Base-by-base conservation (phyloP, 2,797 vertebrate species). In the Pangasius sanitwongsei region DNA sequence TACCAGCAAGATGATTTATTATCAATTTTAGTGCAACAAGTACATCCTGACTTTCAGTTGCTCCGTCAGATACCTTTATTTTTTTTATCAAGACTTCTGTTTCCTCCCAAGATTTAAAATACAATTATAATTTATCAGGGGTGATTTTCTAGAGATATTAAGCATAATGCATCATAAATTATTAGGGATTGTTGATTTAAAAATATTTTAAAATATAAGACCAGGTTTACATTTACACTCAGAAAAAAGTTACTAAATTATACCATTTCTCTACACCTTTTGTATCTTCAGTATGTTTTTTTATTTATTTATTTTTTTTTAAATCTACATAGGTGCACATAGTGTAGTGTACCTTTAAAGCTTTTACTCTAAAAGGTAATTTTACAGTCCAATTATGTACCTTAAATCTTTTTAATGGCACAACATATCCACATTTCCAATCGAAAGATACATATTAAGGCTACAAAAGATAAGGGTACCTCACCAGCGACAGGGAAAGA, bases 1-100 rank as follows among this genome's bases (percentile, higher is more conserved):
- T 84, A 69, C 70, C 70, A 87, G 85, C 70, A 87, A 85, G 81
- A 89, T 44, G 89, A 84, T 89, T 87, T 89, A 89, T 89, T 85
- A 69, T 78, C 67, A 75, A 7, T 59, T 87, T 87, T 89, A 89
- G 89, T 87, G 89, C 89, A 89, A 84, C 78, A 83, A 86, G 78
- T 86, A 86, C 65, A 89, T 81, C 69, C 85, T 89, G 85, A 89
- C 34, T 80, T 89, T 70, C n/a, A 37, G 31, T 48, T 41, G 48
- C 85, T 80, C 28, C 37, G 80, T 87, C 59, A 41, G 50, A 85
- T 41, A 67, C 77, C 65, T 89, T 75, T 50, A 50, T 85, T 44
- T 85, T 44, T 85, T n/a, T 61, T 37, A 25, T 25, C 20, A 28
- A 41, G 81, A 16, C 20, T 82, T 44, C 7, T 16, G 23, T 61